These are phyloP conservation scores for Nycticebus coucang DNA, from an alignment of 2,113 vertebrate genomes.

Conservation along the genomic window DNA sequence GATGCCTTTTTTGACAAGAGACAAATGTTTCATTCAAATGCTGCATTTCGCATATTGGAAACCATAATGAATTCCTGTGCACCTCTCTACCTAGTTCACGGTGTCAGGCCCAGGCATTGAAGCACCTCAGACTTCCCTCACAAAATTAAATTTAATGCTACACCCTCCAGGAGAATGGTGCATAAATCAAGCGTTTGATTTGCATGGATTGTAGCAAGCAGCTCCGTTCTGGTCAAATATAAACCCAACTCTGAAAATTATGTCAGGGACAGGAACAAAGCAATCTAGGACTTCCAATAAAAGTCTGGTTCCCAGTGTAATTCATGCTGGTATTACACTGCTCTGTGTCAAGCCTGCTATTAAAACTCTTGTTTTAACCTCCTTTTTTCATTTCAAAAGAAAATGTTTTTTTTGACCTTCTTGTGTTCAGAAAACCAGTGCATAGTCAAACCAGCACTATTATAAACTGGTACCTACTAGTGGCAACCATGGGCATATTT, in stretches of 20 bases:
- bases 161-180: slow-evolving; percentile 91
- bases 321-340: slow-evolving; percentile 89
- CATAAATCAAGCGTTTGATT: slow-evolving; percentile 99
- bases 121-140: slow-evolving; percentile 88
- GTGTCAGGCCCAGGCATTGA: slow-evolving; percentile 89
- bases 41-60: slow-evolving; percentile 97
- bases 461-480: slow-evolving; percentile 81
- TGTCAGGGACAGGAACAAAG: slow-evolving; percentile 94
- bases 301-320: slow-evolving; percentile 88
- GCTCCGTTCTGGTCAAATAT: slow-evolving; percentile 91
- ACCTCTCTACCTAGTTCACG: slow-evolving; percentile 91
- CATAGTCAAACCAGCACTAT: slow-evolving; percentile 80
- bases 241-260: slow-evolving; percentile 92
- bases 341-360: slow-evolving; percentile 94
- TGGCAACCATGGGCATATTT: slow-evolving; percentile 66
- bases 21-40: slow-evolving; percentile 99
- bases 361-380: slow-evolving; percentile 90
- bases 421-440: slow-evolving; percentile 83
- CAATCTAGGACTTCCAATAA: slow-evolving; percentile 94
- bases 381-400: slow-evolving; percentile 90
- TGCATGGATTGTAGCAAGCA: slow-evolving; percentile 94
- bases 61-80: slow-evolving; percentile 96
- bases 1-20: slow-evolving; percentile 95
- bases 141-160: slow-evolving; percentile 99
- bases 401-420: slow-evolving; percentile 89